Evolutionary conservation across 1,140 invertebrate genomes (phyloP).

Genomic region (Sweltsa coloradensis): DNA sequence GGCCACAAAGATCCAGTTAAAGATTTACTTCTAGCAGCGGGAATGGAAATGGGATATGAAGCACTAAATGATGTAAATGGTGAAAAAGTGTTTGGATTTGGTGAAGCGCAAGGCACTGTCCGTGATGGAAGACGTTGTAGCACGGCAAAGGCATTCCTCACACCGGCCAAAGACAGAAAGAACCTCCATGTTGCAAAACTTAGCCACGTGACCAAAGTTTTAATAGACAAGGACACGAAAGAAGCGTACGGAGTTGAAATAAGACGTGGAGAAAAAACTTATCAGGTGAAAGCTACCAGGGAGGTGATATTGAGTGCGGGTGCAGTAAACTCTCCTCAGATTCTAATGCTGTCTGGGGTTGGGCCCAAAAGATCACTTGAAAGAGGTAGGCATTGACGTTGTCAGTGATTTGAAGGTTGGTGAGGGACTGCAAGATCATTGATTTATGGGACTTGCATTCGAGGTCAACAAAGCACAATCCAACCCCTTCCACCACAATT

Average conservation of each 20-base stretch:
- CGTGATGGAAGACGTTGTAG: conserved; percentile 45
- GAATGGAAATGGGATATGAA: conserved; percentile 31
- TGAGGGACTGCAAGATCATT: conserved; percentile 10
- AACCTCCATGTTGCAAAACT: conserved; percentile 40
- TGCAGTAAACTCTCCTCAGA: conserved; percentile 22
- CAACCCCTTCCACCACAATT: neutral
- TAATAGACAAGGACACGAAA: conserved; percentile 34
- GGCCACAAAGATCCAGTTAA: conserved; percentile 14
- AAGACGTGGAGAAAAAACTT: neutral
- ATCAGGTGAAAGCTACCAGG: conserved; percentile 23
- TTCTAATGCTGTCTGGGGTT: conserved; percentile 34
- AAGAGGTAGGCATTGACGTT: conserved; percentile 10
- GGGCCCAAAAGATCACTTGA: conserved; percentile 28
- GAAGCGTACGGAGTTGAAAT: conserved; percentile 35
- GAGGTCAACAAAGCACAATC: conserved; percentile 6
- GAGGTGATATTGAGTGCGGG: conserved; percentile 28
- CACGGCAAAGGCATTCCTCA: conserved; percentile 45
- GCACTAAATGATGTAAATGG: conserved; percentile 30
- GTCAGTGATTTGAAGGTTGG: conserved; percentile 8
- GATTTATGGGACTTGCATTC: neutral
- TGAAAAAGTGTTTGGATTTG: conserved; percentile 23
- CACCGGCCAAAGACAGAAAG: conserved; percentile 33
- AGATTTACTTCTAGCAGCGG: conserved; percentile 31
- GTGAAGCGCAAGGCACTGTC: conserved; percentile 39
- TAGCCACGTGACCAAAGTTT: conserved; percentile 27